Base-by-base conservation (phyloP, 2,797 vertebrate genomes). In the Liparis tanakae region DNA sequence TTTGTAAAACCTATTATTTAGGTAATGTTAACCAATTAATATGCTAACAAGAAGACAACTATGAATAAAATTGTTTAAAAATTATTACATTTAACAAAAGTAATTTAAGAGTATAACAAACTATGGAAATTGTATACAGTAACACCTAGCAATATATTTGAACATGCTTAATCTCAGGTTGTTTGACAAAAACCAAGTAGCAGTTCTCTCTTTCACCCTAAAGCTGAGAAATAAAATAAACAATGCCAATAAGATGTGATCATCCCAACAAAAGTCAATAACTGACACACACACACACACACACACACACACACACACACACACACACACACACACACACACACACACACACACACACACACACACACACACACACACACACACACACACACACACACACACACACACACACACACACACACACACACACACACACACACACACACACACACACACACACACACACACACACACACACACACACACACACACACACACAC, bases 281-380 rank as follows among this genome's bases (percentile, higher is more conserved):
- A 39, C 10, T n/a, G 46, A 68, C 46, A 25, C 0, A 12, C 46
- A 3, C 15, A 68, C 74, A 66, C 73, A 74, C 65, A 10, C 54
- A 48, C 22, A 30, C 25, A 30, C 25, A 30, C 25, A 30, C 25
- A 30, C 25, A 30, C 25, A 30, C 25, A 30, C 25, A 30, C 25
- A 30, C 25, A 30, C 25, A 30, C 25, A 30, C 4, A 30, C 25
- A 44, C n/a, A 30, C 25, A 30, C 25, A 30, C 25, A 30, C 4
- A 30, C 25, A 44, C n/a, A 30, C 25, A 30, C 25, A 30, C 25
- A 30, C 4, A 30, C 25, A 44, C n/a, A 30, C 25, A 30, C 25
- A 30, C 25, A 30, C 4, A 30, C 25, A 44, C n/a, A 30, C 25
- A 30, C 25, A 30, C 25, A 30, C 4, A 30, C 25, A 44, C 25